A percentile compares a stretch with the other conserved stretches of the same genome.
Evolutionary conservation across 2,888 invertebrate species (phyloP).

Genomic region (Vandiemenella viatica): DNA sequence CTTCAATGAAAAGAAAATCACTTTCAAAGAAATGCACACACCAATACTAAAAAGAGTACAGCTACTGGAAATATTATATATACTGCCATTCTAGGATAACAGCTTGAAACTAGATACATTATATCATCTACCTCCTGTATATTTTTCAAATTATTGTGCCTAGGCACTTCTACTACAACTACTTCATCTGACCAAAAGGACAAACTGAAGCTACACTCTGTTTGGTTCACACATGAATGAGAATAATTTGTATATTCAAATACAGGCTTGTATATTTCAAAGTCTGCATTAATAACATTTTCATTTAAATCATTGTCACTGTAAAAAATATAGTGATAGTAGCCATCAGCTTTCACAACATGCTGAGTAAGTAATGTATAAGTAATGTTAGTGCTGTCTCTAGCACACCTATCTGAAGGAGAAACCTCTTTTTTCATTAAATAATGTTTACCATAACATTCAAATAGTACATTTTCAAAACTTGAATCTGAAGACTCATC

Average conservation of each 20-base stretch:
- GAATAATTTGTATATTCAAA: constrained; percentile 59
- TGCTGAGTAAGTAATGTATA: constrained; percentile 46
- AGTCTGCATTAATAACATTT: constrained; percentile 69
- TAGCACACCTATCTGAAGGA: constrained; percentile 49
- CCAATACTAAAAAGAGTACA: constrained; percentile 56
- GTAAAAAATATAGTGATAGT: constrained; percentile 81
- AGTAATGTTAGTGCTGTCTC: constrained; percentile 31
- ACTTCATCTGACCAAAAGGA: constrained; percentile 57
- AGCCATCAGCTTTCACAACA: constrained; percentile 58
- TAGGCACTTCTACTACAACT: constrained; percentile 73
- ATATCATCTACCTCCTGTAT: constrained; percentile 54
- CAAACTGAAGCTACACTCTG: constrained; percentile 59
- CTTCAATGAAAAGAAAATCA: no score
- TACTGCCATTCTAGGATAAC: constrained; percentile 62
- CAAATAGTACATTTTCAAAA: constrained; percentile 60
- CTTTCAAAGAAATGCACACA: constrained; percentile 67
- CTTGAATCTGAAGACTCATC: constrained; percentile 61
- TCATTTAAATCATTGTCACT: constrained; percentile 67
- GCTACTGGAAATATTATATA: constrained; percentile 68
- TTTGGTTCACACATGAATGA: constrained; percentile 57
- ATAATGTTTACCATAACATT: constrained; percentile 62
- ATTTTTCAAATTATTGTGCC: constrained; percentile 56
- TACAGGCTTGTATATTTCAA: constrained; percentile 72
- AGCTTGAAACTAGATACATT: constrained; percentile 55
- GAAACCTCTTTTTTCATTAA: constrained; percentile 56